phyloP scores from a whole-genome alignment of 1,140 invertebrate species.

The Pseudomyrmex pallidus region DNA sequence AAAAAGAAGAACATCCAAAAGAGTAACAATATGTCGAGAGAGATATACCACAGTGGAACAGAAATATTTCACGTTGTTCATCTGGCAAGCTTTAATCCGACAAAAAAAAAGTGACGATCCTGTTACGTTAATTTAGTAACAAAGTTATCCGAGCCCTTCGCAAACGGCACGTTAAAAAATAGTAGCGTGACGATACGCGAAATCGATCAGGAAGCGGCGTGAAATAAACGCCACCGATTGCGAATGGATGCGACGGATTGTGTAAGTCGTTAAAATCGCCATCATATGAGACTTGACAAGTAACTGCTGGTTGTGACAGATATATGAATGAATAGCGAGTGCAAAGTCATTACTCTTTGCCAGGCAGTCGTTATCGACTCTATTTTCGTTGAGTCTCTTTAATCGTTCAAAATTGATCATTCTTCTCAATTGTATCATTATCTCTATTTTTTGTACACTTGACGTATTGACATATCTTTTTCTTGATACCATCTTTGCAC shows the following conservation, averaged over 20 bases:
- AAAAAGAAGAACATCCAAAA: not conserved
- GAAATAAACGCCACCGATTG: conserved; percentile 19
- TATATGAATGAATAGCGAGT: conserved; percentile 26
- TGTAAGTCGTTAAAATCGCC: conserved; percentile 47
- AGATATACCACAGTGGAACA: not conserved
- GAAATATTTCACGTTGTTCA: not conserved
- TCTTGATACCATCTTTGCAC: not conserved
- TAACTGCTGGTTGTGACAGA: conserved; percentile 22
- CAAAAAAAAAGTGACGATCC: not conserved
- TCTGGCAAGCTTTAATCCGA: not conserved
- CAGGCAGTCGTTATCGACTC: conserved; percentile 34
- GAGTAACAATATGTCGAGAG: not conserved
- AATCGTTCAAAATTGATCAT: conserved; percentile 24
- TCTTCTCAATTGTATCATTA: not conserved
- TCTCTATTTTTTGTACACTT: not conserved
- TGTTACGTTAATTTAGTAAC: conserved; percentile 53
- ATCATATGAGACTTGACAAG: conserved; percentile 17
- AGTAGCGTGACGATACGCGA: not conserved
- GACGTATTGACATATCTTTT: not conserved
- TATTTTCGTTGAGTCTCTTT: not conserved
- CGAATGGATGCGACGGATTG: conserved; percentile 14
- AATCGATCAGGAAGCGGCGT: conserved; percentile 42
- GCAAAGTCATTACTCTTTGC: conserved; percentile 39
- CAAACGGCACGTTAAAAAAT: conserved; percentile 18
- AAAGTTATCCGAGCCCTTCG: not conserved